These are phyloP conservation scores for Lerista edwardsae DNA, from an alignment of 2,797 vertebrate species.

Conservation along the genomic window DNA sequence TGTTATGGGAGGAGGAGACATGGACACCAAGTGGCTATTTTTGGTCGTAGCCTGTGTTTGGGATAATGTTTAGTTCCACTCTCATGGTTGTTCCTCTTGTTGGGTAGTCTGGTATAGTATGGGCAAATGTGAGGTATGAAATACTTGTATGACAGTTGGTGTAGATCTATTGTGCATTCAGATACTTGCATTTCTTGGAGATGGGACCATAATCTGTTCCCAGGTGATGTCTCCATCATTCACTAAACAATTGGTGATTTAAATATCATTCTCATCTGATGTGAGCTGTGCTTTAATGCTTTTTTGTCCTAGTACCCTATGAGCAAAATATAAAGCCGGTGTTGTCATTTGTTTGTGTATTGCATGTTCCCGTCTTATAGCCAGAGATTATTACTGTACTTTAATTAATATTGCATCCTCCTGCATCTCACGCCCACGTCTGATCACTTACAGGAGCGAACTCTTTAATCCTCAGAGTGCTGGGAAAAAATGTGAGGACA, in stretches of 20 bases:
- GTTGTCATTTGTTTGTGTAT: not conserved
- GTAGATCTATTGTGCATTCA: not conserved
- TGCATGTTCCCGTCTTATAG: not conserved
- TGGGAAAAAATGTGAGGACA: not conserved
- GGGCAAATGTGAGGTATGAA: too few relatives aligned
- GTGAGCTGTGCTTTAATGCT: not conserved
- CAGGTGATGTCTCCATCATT: not conserved
- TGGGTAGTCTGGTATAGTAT: not conserved
- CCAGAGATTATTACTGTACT: not conserved
- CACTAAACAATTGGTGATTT: not conserved
- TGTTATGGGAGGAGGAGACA: not conserved
- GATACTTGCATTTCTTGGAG: not conserved
- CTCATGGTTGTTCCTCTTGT: not conserved
- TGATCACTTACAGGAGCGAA: constrained; percentile 25
- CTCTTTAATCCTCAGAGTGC: constrained; percentile 44
- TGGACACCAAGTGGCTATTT: not conserved
- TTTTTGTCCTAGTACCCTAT: not conserved
- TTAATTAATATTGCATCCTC: not conserved
- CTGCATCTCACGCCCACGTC: constrained; percentile 21
- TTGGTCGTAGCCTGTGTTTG: not conserved
- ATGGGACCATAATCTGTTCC: too few relatives aligned
- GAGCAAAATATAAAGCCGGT: not conserved
- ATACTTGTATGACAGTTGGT: not conserved
- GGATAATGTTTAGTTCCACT: not conserved
- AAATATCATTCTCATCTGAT: not conserved